A percentile compares a stretch with the other conserved stretches of the same genome.
These are phyloP conservation scores for Piezodorus guildinii DNA, from an alignment of 1,140 invertebrate species.

Conservation along the genomic window DNA sequence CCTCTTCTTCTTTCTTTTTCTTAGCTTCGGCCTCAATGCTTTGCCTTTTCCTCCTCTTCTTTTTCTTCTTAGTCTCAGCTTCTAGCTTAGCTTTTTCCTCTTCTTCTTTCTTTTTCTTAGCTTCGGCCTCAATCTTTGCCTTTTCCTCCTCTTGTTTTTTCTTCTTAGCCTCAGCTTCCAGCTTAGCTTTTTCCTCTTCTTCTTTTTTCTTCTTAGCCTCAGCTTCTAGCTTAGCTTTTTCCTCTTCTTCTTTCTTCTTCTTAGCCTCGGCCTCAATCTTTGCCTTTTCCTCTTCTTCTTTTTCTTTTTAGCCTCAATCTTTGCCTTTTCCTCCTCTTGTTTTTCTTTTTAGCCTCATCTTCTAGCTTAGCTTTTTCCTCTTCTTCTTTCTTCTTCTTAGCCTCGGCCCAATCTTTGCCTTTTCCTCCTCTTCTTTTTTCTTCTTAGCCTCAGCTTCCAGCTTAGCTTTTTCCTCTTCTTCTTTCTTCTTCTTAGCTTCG, in stretches of 20 bases:
- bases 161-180: background rate
- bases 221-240: constrained; percentile 12
- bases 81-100: constrained; percentile 4
- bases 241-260: constrained; percentile 23
- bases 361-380: background rate
- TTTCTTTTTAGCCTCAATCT: constrained; percentile 3
- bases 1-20: background rate
- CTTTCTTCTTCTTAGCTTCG: background rate
- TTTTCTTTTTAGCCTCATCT: constrained; percentile 7
- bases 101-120: background rate
- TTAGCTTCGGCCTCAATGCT: background rate
- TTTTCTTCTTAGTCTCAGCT: background rate
- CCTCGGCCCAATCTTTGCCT: background rate
- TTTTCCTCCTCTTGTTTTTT: constrained; percentile 7
- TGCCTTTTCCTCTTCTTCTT: constrained; percentile 17
- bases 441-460: background rate
- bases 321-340: constrained; percentile 19
- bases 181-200: constrained; percentile 2
- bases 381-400: background rate
- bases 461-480: background rate
- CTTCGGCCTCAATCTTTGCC: background rate
- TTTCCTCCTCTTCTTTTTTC: background rate
- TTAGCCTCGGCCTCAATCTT: background rate
- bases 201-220: constrained; percentile 21
- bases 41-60: background rate